Percentiles rank a stretch among this genome's conserved stretches.
Conservation (phyloP, 1,140 invertebrate genomes). For the Drosophila orena region DNA sequence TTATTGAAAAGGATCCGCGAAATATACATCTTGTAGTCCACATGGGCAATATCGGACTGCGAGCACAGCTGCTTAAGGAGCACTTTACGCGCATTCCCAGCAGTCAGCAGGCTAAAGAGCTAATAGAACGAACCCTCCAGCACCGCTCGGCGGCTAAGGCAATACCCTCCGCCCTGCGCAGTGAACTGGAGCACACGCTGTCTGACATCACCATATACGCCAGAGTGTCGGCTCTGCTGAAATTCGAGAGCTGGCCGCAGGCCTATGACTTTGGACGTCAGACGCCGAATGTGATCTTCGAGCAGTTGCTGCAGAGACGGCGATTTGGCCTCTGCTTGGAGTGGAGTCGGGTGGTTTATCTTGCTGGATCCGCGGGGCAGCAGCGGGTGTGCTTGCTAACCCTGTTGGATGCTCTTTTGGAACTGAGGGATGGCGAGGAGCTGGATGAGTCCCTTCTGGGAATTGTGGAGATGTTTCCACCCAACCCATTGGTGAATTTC, state of each 20-base stretch:
- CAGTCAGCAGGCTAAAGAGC: conserved; percentile 67
- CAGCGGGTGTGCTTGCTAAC: conserved; percentile 56
- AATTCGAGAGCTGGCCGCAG: conserved; percentile 85
- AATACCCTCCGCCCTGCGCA: conserved; percentile 68
- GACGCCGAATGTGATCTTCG: conserved; percentile 85
- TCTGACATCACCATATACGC: conserved; percentile 86
- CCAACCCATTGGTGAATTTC: conserved; percentile 86
- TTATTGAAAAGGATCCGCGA: conserved; percentile 61
- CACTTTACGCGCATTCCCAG: conserved; percentile 78
- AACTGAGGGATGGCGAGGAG: conserved; percentile 57
- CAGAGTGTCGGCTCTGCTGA: conserved; percentile 79
- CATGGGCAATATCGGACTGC: conserved; percentile 67
- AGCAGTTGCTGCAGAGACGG: conserved; percentile 84
- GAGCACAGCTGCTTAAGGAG: conserved; percentile 79
- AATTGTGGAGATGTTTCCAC: conserved; percentile 84
- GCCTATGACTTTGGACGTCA: conserved; percentile 85
- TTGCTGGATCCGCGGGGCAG: conserved; percentile 81
- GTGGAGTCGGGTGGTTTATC: conserved; percentile 86
- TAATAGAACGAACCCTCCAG: conserved; percentile 74
- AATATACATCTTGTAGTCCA: conserved; percentile 57
- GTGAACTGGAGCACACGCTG: conserved; percentile 77
- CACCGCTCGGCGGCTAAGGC: conserved; percentile 51
- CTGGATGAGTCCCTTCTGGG: conserved; percentile 85
- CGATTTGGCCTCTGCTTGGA: conserved; percentile 88
- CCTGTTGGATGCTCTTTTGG: conserved; percentile 58